These are phyloP conservation scores for Ceryle rudis DNA, from an alignment of 2,797 vertebrate species.

Conservation along the genomic window DNA sequence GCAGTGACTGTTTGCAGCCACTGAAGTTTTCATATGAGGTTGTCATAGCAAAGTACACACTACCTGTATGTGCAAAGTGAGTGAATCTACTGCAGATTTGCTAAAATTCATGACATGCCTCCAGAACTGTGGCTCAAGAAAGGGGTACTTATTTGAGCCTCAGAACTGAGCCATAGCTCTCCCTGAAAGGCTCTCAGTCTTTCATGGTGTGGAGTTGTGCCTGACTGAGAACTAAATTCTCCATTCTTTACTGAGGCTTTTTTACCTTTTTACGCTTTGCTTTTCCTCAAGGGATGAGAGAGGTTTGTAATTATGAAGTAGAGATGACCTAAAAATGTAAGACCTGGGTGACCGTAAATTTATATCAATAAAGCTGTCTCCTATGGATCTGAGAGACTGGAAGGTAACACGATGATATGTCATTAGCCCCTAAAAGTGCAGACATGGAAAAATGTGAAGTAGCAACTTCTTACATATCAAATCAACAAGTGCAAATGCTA, in stretches of 20 bases:
- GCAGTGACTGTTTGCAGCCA: background rate
- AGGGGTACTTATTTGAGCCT: background rate
- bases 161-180: background rate
- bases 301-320: background rate
- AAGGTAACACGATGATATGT: background rate
- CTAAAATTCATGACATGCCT: background rate
- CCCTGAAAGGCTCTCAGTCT: background rate
- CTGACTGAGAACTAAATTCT: background rate
- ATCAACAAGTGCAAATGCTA: slow-evolving; percentile 3
- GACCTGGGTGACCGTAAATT: background rate
- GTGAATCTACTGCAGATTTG: background rate
- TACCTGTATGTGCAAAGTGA: background rate
- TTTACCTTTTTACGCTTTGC: background rate
- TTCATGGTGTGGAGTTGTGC: background rate
- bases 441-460: background rate
- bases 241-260: background rate
- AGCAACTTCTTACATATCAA: background rate
- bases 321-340: background rate
- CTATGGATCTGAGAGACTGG: background rate
- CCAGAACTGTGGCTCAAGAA: background rate
- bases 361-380: background rate
- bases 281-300: background rate
- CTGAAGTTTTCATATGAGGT: background rate
- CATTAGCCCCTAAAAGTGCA: background rate
- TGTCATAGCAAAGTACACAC: background rate